Percentiles rank a stretch among this genome's conserved stretches.
These are phyloP conservation scores for Aquila chrysaetos DNA, from an alignment of 2,797 vertebrate genomes.

Conservation along the genomic window DNA sequence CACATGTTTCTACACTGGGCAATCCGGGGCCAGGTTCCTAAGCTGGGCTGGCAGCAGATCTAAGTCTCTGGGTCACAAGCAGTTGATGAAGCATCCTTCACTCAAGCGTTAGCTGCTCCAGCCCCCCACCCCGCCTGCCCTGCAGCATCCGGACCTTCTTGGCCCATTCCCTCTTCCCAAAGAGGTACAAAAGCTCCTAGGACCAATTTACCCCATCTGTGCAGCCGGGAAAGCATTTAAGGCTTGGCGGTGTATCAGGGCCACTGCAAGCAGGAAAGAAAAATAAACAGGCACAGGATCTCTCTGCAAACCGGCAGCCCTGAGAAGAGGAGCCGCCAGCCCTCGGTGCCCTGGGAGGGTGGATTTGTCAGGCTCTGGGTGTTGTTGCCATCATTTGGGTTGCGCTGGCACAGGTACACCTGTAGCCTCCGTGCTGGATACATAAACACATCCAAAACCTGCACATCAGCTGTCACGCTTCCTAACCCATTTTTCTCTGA, in stretches of 20 bases:
- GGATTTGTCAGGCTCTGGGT: neutral
- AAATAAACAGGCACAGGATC: slow-evolving; percentile 45
- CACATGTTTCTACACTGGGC: neutral
- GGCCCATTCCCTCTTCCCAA: neutral
- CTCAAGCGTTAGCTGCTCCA: neutral
- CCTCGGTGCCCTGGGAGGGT: fast-evolving
- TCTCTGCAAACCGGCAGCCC: neutral
- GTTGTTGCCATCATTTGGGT: neutral
- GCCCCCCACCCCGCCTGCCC: neutral
- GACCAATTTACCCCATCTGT: neutral
- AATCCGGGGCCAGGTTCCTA: neutral
- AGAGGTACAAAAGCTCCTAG: neutral
- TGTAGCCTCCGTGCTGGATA: neutral
- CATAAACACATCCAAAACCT: neutral
- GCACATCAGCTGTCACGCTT: neutral
- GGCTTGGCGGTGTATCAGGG: slow-evolving; percentile 25
- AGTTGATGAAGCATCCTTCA: neutral
- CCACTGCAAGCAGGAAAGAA: slow-evolving; percentile 26
- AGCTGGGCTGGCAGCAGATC: neutral
- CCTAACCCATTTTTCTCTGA: neutral
- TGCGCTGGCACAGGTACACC: neutral
- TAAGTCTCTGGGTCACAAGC: neutral
- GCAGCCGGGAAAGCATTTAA: slow-evolving; percentile 38
- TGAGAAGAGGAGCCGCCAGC: neutral
- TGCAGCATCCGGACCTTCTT: neutral